These are phyloP conservation scores for Vidua chalybeata DNA, from an alignment of 2,113 vertebrate genomes.

Conservation along the genomic window DNA sequence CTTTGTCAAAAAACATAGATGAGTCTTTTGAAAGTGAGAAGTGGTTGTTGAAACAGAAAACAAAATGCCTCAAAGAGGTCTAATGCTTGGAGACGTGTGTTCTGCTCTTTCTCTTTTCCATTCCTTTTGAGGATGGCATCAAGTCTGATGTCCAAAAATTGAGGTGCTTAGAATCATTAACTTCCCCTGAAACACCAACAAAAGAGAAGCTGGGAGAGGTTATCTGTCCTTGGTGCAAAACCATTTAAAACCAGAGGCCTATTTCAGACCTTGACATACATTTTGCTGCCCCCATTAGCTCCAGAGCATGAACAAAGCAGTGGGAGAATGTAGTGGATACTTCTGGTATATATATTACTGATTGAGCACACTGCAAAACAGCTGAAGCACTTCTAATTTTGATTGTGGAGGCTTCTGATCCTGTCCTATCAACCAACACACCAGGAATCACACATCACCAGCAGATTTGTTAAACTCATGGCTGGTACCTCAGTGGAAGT, in stretches of 20 bases:
- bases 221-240: neutral
- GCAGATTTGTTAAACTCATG: neutral
- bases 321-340: neutral
- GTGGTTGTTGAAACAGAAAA: neutral
- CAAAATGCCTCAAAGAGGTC: neutral
- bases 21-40: conserved; percentile 18
- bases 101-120: neutral
- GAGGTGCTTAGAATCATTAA: neutral
- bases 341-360: neutral
- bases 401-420: neutral
- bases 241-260: neutral
- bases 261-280: neutral
- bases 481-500: neutral
- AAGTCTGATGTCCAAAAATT: neutral
- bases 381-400: neutral
- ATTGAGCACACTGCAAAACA: neutral
- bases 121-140: neutral
- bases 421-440: neutral
- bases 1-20: neutral
- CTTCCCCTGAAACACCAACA: neutral
- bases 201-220: neutral
- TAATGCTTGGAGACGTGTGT: neutral
- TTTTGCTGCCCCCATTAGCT: neutral
- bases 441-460: neutral
- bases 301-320: neutral